Base-by-base conservation (phyloP, 2,888 invertebrate species). In the Leucozona laternaria region DNA sequence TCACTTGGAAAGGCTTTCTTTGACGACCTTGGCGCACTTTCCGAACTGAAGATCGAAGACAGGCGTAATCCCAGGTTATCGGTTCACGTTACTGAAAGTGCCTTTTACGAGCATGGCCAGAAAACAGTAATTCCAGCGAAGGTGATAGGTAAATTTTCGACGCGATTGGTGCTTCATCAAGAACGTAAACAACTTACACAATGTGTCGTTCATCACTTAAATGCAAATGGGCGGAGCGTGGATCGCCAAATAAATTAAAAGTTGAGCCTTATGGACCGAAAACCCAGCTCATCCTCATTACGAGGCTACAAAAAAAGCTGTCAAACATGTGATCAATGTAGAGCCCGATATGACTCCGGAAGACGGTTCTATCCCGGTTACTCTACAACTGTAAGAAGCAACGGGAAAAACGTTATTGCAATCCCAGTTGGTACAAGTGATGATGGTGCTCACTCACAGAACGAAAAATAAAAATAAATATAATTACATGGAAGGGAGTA, bases 371-470 rank as follows among this genome's bases (percentile, higher is more conserved):
- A 99, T 99, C 93, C 99, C 99, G 2, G 97, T 99, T 82, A 98
- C 99, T 64, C 94, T 99, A 88, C 98, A 98, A 55, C 95, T 99
- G 91, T 96, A 97, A 93, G 96, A 98, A 92, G 96, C 97, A 11
- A 98, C 98, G 75, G 96, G 97, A 0, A 97, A 91, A 99, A 98
- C 93, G 98, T 99, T 66, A 94, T 99, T 91, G 94, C 99, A 88
- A 94, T 99, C 89, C 99, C 99, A 1, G 96, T 99, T 92, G 99
- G 99, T 64, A 96, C 97, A 75, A 90, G 90, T 79, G 99, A 99
- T 93, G 99, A 99, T 93, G 99, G 99, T 89, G 99, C 99, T 82
- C 99, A 99, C 94, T 98, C 98, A 15, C 98, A 99, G 93, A 99
- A 99, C 93, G 99, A 99, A n/a, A n/a, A n/a, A n/a, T n/a, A 93